Conservation (phyloP, 2,888 invertebrate species). For the Baccha elongata region DNA sequence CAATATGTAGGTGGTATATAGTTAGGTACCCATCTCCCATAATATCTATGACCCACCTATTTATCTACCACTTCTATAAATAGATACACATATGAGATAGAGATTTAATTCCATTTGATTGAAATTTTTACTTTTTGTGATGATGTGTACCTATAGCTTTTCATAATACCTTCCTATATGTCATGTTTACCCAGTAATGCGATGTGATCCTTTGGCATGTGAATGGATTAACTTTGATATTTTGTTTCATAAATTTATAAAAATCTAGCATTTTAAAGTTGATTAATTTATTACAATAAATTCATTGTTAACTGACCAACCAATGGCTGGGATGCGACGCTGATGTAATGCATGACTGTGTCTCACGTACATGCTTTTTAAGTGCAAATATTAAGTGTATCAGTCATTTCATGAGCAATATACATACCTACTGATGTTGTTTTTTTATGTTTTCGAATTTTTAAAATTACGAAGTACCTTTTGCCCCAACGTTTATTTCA, state of each 20-base stretch:
- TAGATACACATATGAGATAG: slow-evolving; percentile 14
- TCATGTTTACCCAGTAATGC: slow-evolving; percentile 11
- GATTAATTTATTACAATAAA: slow-evolving; percentile 45
- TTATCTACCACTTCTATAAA: background rate
- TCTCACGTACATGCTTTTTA: too few species aligned
- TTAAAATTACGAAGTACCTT: too few species aligned
- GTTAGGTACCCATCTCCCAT: background rate
- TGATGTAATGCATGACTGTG: too few species aligned
- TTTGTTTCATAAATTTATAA: slow-evolving; percentile 36
- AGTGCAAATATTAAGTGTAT: too few species aligned
- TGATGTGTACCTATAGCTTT: slow-evolving; percentile 1
- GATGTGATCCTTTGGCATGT: slow-evolving; percentile 43
- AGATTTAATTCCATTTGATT: slow-evolving; percentile 55
- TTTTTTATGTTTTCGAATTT: too few species aligned
- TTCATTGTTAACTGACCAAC: slow-evolving; percentile 13
- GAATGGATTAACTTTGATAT: slow-evolving; percentile 51
- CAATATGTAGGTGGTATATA: background rate
- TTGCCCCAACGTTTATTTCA: too few species aligned
- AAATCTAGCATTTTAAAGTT: slow-evolving; percentile 38
- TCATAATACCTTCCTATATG: background rate
- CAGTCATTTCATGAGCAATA: too few species aligned
- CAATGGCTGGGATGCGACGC: background rate
- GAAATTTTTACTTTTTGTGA: slow-evolving; percentile 46
- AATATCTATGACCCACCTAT: background rate
- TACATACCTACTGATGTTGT: too few species aligned